phyloP scores from a whole-genome alignment of 1,140 invertebrate genomes.

The Halyomorpha halys region DNA sequence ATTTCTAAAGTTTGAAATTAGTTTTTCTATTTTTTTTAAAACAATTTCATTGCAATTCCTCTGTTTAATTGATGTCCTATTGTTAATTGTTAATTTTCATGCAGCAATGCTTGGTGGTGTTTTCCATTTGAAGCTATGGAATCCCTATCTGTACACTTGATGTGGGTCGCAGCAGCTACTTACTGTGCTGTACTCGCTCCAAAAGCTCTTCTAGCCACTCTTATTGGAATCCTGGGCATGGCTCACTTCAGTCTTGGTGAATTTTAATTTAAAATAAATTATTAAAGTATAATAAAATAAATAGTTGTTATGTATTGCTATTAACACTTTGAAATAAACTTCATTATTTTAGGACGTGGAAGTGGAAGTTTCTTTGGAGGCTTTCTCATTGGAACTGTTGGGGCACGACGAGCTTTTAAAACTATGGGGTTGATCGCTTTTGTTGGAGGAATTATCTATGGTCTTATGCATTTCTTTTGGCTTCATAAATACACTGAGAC shows the following conservation, averaged over 20 bases:
- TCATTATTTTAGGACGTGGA: constrained; percentile 46
- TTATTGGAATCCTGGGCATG: constrained; percentile 71
- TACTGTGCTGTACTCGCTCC: constrained; percentile 71
- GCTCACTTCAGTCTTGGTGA: constrained; percentile 70
- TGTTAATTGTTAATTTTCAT: constrained; percentile 28
- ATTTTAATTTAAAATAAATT: too few species aligned
- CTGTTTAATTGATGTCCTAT: background rate
- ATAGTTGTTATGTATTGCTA: background rate
- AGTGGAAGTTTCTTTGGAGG: constrained; percentile 73
- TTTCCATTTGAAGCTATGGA: constrained; percentile 79
- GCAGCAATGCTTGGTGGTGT: constrained; percentile 70
- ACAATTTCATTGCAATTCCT: background rate
- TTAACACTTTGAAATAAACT: background rate
- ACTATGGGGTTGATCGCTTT: constrained; percentile 62
- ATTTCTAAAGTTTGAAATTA: too few species aligned
- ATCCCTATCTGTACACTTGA: constrained; percentile 70
- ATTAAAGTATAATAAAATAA: constrained; percentile 12
- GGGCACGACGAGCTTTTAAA: constrained; percentile 59
- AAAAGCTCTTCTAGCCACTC: constrained; percentile 63
- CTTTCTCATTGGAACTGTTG: constrained; percentile 56
- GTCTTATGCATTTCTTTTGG: constrained; percentile 58
- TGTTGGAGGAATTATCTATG: constrained; percentile 55
- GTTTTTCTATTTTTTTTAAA: too few species aligned
- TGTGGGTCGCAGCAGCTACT: constrained; percentile 80
- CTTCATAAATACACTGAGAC: constrained; percentile 48